Conservation (phyloP, 2,888 invertebrate genomes). For the Athalia cordata region DNA sequence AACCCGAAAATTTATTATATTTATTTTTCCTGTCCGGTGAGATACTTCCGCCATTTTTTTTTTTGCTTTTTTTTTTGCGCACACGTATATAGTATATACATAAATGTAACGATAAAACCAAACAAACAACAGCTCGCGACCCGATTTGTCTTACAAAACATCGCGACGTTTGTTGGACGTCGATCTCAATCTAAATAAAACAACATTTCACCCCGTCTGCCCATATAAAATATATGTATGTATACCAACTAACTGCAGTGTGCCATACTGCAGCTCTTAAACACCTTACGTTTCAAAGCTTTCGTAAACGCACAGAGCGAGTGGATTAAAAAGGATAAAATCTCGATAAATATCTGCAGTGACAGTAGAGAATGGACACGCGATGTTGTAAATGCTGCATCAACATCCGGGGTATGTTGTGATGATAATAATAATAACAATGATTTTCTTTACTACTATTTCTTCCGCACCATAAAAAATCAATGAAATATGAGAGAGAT, state of each 20-base stretch:
- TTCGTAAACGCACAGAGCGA: too few species aligned
- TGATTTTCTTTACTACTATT: too few species aligned
- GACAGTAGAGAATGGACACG: too few species aligned
- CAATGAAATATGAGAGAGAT: not conserved
- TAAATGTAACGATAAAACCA: slow-evolving; percentile 2
- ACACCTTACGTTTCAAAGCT: too few species aligned
- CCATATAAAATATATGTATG: not conserved
- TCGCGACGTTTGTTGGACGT: not conserved
- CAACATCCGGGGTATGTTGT: not conserved
- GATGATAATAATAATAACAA: too few species aligned
- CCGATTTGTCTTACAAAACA: not conserved
- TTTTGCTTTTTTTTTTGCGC: too few species aligned
- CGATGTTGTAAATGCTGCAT: too few species aligned
- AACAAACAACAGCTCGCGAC: slow-evolving; percentile 23
- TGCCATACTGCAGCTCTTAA: too few species aligned
- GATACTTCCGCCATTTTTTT: not conserved
- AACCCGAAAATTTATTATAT: not conserved
- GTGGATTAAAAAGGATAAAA: too few species aligned
- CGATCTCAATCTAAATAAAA: slow-evolving; percentile 19
- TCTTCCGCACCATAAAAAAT: not conserved
- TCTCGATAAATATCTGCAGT: too few species aligned
- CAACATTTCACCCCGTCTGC: not conserved
- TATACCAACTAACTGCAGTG: too few species aligned
- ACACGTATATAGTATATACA: too few species aligned
- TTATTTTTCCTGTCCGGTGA: slow-evolving; percentile 14